Evolutionary conservation across 1,140 invertebrate species (phyloP), one percentile per base, ranked within the genome.

Genomic region (Proctacanthus coquilletti): DNA sequence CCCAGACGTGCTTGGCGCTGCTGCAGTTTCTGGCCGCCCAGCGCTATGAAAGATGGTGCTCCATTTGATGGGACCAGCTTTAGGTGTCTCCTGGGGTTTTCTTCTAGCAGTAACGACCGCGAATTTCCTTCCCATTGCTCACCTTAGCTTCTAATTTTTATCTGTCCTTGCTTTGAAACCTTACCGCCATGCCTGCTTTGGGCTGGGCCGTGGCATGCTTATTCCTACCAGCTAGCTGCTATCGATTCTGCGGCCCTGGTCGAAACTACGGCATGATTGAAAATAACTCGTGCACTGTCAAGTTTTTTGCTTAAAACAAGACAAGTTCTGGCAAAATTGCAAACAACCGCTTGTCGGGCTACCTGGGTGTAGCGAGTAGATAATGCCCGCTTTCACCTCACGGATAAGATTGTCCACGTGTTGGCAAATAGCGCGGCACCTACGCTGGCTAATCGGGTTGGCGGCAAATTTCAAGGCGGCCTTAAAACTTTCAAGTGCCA

Each of bases 231-330:
- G 27, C 27, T 29, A 29, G 27, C 27, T 29, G 15, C n/a, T 29
- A 4, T 29, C n/a, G n/a, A n/a, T 29, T 29, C 27, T 29, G 27
- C 3, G 3, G 8, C 3, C 27, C 27, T 29, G 27, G 27, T 29
- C n/a, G 27, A 29, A 29, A 29, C 27, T 29, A 29, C 27, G 27
- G 27, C 15, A 13, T 29, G 27, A 29, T 14, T 29, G 27, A 29
- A 29, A 29, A 29, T 29, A 29, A n/a, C n/a, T n/a, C n/a, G 27
- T 29, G 27, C 27, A 11, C n/a, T 29, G 15, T 13, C 9, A 14
- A 11, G 27, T 29, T 29, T 13, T 29, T 29, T 29, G 27, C 15
- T 29, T 29, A 14, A 29, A n/a, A n/a, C n/a, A n/a, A n/a, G n/a
- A n/a, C n/a, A n/a, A n/a, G n/a, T n/a, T n/a, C n/a, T n/a, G n/a